These are phyloP conservation scores for Coelopa frigida DNA, from an alignment of 1,140 invertebrate genomes.

Conservation along the genomic window DNA sequence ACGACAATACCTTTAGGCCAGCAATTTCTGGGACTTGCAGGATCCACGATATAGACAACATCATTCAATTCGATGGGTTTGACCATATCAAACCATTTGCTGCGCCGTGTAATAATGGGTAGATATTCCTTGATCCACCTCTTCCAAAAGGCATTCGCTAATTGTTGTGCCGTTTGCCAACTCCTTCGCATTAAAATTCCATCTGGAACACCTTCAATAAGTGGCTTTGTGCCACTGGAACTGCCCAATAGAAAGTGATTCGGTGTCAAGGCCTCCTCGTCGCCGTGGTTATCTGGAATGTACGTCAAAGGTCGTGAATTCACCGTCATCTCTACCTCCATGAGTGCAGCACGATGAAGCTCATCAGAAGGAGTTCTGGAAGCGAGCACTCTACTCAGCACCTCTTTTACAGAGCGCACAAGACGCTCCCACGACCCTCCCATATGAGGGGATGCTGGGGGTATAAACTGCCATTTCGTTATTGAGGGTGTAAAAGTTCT, in stretches of 20 bases:
- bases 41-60: too few species aligned
- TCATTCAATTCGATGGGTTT: constrained; percentile 21
- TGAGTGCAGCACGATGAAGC: constrained; percentile 10
- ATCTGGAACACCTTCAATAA: constrained; percentile 7
- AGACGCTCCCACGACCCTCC: constrained; percentile 44
- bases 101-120: constrained; percentile 17
- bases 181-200: constrained; percentile 6
- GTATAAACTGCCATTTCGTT: constrained; percentile 39
- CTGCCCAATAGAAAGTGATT: constrained; percentile 30
- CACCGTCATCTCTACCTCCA: constrained; percentile 17
- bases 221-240: constrained; percentile 15
- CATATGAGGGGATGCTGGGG: constrained; percentile 40
- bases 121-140: constrained; percentile 26
- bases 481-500: too few species aligned
- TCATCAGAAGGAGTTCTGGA: constrained; percentile 5
- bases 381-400: constrained; percentile 17
- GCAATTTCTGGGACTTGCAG: too few species aligned
- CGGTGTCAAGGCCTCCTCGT: constrained; percentile 27
- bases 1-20: too few species aligned
- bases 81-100: constrained; percentile 25
- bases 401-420: constrained; percentile 35
- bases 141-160: constrained; percentile 24
- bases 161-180: constrained; percentile 18
- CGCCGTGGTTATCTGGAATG: constrained; percentile 22
- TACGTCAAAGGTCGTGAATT: constrained; percentile 23